Base-by-base conservation (phyloP, 2,888 invertebrate genomes). In the Drosophila fulvimacula region DNA sequence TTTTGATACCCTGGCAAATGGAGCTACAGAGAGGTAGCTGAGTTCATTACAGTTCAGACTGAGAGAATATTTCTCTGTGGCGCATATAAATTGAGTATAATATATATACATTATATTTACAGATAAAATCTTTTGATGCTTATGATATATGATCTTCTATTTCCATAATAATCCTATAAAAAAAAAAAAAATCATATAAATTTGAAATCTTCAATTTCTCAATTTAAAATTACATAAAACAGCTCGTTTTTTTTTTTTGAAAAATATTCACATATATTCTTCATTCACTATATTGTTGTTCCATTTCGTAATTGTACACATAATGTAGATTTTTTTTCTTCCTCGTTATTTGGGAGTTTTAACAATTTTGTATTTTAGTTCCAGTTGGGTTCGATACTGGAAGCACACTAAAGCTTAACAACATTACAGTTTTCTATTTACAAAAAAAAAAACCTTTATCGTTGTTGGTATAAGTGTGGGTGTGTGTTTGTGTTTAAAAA, bases 311-410 rank as follows among this genome's bases (percentile, higher is more conserved):
- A 49, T 46, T 61, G 69, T 69, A 61, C 42, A 68, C 34, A 62
- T 46, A 34, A 49, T 60, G 32, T 46, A 42, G 5, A 1, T 42
- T 21, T 46, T 10, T 42, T 19, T 67, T 64, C 53, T 19, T 13
- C 19, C 63, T 64, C 51, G 60, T 61, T 75, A 42, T 48, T 27
- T 66, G 24, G 57, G 39, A 56, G 21, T 65, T 61, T 57, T 62
- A 71, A 78, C 63, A 69, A 51, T 38, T 71, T 60, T 51, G 52
- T 69, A 55, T 78, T 73, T 73, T 79, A 71, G 34, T 79, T 83
- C 79, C 76, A 48, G 69, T 62, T 66, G n/a, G 21, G 6, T 52
- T 11, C 13, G 48, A n/a, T n/a, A n/a, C 76, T 56, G 78, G 73
- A 78, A 76, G 42, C 66, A 68, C 51, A 39, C 67, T 73, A 65